Conservation (phyloP, 1,140 invertebrate genomes). For the Hesperophylax magnus region DNA sequence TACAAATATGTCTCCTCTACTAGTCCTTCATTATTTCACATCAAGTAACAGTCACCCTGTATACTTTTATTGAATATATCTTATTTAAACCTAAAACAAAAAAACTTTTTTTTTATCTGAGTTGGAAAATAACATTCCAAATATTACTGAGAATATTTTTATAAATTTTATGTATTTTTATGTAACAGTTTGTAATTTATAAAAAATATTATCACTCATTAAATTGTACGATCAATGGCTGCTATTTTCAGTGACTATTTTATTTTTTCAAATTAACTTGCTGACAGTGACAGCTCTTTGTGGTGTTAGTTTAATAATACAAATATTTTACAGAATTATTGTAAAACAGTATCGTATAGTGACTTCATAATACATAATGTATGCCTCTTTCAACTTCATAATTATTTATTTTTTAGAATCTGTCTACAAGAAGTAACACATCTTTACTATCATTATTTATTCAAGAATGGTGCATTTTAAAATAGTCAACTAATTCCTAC, state of each 20-base stretch:
- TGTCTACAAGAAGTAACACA: no score
- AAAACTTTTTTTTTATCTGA: conserved; percentile 24
- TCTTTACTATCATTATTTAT: no score
- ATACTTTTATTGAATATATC: conserved; percentile 12
- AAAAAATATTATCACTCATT: not conserved
- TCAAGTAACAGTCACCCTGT: no score
- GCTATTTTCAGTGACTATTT: conserved; percentile 26
- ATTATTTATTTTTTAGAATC: no score
- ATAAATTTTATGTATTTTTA: conserved; percentile 16
- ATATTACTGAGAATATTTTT: conserved; percentile 43
- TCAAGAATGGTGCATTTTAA: no score
- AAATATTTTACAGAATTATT: no score
- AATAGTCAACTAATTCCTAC: not conserved
- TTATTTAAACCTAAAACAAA: conserved; percentile 1
- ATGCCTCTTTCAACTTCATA: no score
- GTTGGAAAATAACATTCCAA: conserved; percentile 45
- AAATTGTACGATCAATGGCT: conserved; percentile 11
- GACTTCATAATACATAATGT: no score
- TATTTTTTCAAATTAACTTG: conserved; percentile 22
- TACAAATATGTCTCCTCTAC: not conserved
- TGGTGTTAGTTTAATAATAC: not conserved
- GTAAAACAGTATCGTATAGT: no score
- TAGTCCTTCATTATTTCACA: no score
- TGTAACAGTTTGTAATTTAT: conserved; percentile 33
- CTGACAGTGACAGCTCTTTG: conserved; percentile 19